Evolutionary conservation across 2,113 vertebrate genomes (phyloP), one percentile per base, ranked within the genome.

Genomic region (Hoplias malabaricus): DNA sequence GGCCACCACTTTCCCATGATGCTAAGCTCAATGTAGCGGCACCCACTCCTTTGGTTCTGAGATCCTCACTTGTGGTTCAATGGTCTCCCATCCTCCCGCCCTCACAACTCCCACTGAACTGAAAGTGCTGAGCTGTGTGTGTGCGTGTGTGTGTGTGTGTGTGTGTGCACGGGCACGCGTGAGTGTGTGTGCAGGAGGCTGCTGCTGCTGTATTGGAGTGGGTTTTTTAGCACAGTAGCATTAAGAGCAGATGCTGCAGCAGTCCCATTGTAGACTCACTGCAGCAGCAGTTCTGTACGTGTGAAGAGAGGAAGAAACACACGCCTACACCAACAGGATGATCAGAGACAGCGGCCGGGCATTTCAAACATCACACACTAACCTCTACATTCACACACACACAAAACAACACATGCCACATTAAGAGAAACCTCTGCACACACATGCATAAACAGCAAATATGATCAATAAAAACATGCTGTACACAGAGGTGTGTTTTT

Each of bases 251-350:
- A 46, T 56, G 33, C 46, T 77, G 50, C 63, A 74, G 48, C 69
- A 78, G 56, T 66, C 57, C 53, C 75, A 46, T 59, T 29, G n/a
- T 75, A 46, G 69, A 68, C 67, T 42, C 61, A 43, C 68, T 48
- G 73, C 69, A 73, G 73, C 13, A 31, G n/a, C 62, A 73, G 73
- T 68, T 66, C 77, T 78, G 68, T 78, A 73, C 78, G 81, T 86
- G 82, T 72, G 86, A 82, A 80, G 79, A 81, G 89, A 93, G 90
- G 90, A 93, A 93, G 89, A 92, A 86, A 89, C 50, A 2, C 53
- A 78, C 91, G 88, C 92, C 91, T 87, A 93, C 92, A 87, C 90
- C 85, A 90, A 91, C 90, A 91, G 92, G 90, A 92, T 91, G 87
- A 91, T 89, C 85, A 86, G 85, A 89, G 82, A 87, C 87, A 87